A percentile compares a stretch with the other conserved stretches of the same genome.
These are phyloP conservation scores for Rhyacophila evoluta DNA, from an alignment of 2,888 invertebrate species.

Conservation along the genomic window DNA sequence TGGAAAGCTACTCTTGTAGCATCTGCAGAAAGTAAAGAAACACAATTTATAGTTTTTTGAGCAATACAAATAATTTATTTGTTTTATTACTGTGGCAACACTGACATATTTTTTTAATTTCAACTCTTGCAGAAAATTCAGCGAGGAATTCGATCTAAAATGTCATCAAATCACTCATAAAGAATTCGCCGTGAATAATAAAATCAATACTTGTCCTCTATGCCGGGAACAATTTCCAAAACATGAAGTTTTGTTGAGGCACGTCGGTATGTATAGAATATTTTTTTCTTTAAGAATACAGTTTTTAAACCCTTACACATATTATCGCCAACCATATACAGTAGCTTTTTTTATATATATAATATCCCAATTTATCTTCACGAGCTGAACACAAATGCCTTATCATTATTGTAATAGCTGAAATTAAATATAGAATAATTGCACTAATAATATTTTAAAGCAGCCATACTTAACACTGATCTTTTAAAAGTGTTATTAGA, in stretches of 20 bases:
- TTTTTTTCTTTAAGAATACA: too few species aligned
- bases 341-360: too few species aligned
- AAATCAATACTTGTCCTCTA: conserved; percentile 45
- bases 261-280: conserved; percentile 41
- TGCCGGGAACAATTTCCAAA: conserved; percentile 46
- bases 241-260: conserved; percentile 44
- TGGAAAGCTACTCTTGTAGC: background rate
- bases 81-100: background rate
- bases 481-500: too few species aligned
- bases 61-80: background rate
- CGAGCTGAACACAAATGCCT: too few species aligned
- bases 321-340: too few species aligned
- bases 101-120: background rate
- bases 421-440: too few species aligned
- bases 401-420: too few species aligned
- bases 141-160: conserved; percentile 38
- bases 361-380: too few species aligned
- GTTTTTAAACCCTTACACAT: too few species aligned
- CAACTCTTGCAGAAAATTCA: conserved; percentile 43
- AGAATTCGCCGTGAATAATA: conserved; percentile 36
- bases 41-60: too few species aligned
- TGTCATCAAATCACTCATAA: conserved; percentile 47
- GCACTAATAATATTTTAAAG: too few species aligned
- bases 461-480: too few species aligned
- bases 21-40: background rate